Evolutionary conservation across 2,113 vertebrate species (phyloP).

Genomic region (Pelvicachromis taeniatus): DNA sequence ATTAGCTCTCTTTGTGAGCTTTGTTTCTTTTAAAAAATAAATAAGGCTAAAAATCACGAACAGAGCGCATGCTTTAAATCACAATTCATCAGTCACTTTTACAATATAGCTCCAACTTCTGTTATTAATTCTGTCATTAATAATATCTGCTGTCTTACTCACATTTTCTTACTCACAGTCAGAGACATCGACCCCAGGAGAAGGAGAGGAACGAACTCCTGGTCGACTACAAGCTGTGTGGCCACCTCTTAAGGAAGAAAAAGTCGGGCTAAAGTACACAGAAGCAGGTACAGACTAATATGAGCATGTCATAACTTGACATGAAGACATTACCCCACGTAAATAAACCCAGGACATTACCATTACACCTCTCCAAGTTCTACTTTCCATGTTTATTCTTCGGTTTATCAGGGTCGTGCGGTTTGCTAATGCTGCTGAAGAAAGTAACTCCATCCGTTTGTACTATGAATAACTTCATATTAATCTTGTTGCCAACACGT

Average conservation of each 20-base stretch:
- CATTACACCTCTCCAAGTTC: neutral
- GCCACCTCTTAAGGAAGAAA: slow-evolving; percentile 91
- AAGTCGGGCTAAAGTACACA: slow-evolving; percentile 94
- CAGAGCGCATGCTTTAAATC: neutral
- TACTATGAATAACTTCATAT: neutral
- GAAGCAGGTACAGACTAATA: slow-evolving; percentile 84
- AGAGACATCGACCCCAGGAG: slow-evolving; percentile 54
- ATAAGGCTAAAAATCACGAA: neutral
- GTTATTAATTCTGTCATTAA: neutral
- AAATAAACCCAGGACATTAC: neutral
- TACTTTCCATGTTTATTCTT: neutral
- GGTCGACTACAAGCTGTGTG: slow-evolving; percentile 91
- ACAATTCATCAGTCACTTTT: neutral
- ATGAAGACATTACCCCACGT: neutral
- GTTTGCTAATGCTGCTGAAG: neutral
- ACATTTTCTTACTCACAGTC: slow-evolving; percentile 9
- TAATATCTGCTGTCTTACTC: neutral
- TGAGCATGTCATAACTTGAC: neutral
- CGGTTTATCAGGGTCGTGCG: neutral
- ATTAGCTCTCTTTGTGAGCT: neutral
- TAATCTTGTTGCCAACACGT: neutral
- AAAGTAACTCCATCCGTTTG: neutral
- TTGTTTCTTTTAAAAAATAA: neutral
- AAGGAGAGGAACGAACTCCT: slow-evolving; percentile 88
- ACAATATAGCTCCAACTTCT: neutral